A percentile compares a stretch with the other conserved stretches of the same genome.
Conservation (phyloP, 2,113 vertebrate genomes). For the Dryoscopus gambensis region DNA sequence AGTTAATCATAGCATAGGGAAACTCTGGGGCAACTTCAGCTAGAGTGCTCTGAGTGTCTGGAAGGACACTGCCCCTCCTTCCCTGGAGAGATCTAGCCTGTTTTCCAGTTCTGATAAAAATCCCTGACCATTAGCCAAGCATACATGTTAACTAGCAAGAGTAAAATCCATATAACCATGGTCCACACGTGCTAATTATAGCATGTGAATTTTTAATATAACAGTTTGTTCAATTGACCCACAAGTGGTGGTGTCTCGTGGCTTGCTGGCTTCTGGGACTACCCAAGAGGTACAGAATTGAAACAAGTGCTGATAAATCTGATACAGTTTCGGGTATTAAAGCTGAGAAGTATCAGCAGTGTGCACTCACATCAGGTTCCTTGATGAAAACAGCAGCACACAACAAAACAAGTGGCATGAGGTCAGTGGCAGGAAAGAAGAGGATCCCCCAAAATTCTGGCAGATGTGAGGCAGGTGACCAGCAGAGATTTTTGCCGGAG, state of each 20-base stretch:
- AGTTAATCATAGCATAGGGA: background rate
- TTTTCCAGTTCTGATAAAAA: background rate
- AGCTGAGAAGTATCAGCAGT: background rate
- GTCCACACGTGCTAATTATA: no score
- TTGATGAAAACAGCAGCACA: background rate
- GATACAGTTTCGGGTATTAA: background rate
- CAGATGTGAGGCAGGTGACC: background rate
- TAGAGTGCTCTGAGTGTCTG: background rate
- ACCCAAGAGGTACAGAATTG: background rate
- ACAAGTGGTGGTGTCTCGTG: background rate
- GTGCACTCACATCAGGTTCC: background rate
- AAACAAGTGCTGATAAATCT: background rate
- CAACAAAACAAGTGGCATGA: background rate
- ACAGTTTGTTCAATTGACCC: rapidly evolving
- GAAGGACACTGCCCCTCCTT: background rate
- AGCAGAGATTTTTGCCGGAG: background rate
- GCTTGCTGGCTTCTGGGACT: background rate
- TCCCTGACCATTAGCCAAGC: background rate
- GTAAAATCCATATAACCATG: background rate
- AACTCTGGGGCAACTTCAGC: background rate
- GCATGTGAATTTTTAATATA: background rate
- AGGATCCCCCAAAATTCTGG: background rate
- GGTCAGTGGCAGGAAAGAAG: background rate
- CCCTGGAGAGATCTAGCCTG: background rate
- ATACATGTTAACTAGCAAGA: background rate